phyloP scores from a whole-genome alignment of 2,888 invertebrate species.

The Temnothorax ravouxi region DNA sequence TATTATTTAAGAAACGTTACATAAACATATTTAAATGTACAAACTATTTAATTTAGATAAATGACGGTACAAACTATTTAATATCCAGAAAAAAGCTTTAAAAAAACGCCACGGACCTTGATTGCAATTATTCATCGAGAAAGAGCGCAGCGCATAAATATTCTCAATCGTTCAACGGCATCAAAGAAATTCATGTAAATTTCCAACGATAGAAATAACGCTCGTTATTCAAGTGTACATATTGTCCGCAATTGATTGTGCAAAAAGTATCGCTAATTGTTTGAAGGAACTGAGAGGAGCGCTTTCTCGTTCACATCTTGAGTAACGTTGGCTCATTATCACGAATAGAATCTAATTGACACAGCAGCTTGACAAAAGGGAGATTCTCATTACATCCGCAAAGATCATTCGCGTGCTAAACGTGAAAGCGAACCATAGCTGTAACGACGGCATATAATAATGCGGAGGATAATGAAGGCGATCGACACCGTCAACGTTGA shows the following conservation, averaged over 20 bases:
- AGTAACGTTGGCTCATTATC: conserved; percentile 39
- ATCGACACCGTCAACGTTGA: conserved; percentile 21
- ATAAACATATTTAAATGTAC: background rate
- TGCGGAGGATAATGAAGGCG: conserved; percentile 44
- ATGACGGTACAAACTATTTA: background rate
- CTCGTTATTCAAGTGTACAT: background rate
- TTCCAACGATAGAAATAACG: conserved; percentile 23
- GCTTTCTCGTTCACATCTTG: conserved; percentile 7
- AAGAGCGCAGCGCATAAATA: conserved; percentile 19
- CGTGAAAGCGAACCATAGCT: conserved; percentile 1
- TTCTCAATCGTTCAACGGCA: background rate
- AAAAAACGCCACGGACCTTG: background rate
- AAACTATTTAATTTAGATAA: background rate
- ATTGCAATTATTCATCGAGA: conserved; percentile 22
- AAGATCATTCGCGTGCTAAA: conserved; percentile 29
- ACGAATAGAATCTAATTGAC: conserved; percentile 44
- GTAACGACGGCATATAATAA: conserved; percentile 41
- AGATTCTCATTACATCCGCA: conserved; percentile 39
- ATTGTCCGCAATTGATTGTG: conserved; percentile 16
- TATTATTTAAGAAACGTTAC: background rate
- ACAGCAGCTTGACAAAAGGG: conserved; percentile 22
- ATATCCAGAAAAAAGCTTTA: background rate
- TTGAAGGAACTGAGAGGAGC: conserved; percentile 3
- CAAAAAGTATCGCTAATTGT: conserved; percentile 42
- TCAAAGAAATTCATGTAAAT: conserved; percentile 33